phyloP scores from a whole-genome alignment of 2,888 invertebrate species.

The Listrodromus nycthemerus region DNA sequence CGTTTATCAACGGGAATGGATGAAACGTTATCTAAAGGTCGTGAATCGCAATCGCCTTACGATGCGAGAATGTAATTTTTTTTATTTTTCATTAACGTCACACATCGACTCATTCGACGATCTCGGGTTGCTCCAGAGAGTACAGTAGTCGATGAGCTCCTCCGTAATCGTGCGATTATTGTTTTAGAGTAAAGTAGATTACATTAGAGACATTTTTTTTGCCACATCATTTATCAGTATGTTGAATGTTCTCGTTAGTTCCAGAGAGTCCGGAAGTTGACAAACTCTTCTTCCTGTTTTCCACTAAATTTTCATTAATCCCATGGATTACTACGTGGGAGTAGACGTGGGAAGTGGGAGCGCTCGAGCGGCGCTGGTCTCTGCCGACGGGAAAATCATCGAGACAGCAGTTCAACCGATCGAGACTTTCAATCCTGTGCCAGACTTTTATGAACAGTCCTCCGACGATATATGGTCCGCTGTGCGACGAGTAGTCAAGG shows the following conservation, averaged over 20 bases:
- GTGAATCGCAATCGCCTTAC: slow-evolving; percentile 67
- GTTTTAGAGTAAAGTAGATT: too few species aligned
- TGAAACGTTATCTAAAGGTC: slow-evolving; percentile 77
- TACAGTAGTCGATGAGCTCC: not conserved
- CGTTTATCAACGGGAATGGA: slow-evolving; percentile 13
- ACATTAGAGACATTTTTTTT: not conserved
- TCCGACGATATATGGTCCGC: slow-evolving; percentile 95
- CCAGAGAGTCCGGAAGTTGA: not conserved
- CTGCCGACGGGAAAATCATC: slow-evolving; percentile 88
- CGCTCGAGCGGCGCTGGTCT: slow-evolving; percentile 93
- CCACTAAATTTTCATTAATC: not conserved
- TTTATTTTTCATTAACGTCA: slow-evolving; percentile 50
- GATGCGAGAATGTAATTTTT: slow-evolving; percentile 65
- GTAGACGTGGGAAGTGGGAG: slow-evolving; percentile 98
- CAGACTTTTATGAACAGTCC: slow-evolving; percentile 95
- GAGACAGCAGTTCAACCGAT: slow-evolving; percentile 88
- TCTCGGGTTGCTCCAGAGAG: not conserved
- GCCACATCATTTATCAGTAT: too few species aligned
- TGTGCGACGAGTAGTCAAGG: slow-evolving; percentile 91
- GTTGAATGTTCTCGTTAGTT: not conserved
- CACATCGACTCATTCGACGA: not conserved
- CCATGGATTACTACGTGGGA: slow-evolving; percentile 89
- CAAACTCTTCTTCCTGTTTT: not conserved
- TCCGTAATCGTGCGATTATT: not conserved
- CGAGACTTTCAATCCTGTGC: slow-evolving; percentile 91